A percentile compares a stretch with the other conserved stretches of the same genome.
Evolutionary conservation across 2,113 vertebrate genomes (phyloP).

Genomic region (Trogon melanurus): DNA sequence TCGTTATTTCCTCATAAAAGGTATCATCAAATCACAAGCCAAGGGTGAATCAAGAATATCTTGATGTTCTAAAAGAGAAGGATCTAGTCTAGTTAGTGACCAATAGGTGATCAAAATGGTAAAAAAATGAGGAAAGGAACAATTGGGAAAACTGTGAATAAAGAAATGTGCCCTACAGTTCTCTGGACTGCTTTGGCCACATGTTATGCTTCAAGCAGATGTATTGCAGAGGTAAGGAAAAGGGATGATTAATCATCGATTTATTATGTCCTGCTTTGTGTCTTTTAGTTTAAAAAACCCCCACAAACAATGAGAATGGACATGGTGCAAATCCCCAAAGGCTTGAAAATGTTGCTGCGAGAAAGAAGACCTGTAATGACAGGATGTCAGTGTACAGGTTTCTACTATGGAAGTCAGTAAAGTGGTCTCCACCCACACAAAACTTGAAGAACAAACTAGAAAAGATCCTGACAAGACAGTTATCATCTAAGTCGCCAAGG

Average conservation of each 20-base stretch:
- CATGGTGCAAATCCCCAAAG: not conserved
- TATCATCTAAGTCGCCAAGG: not conserved
- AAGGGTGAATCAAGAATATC: not conserved
- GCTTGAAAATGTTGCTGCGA: not conserved
- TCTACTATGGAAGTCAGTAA: not conserved
- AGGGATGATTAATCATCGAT: not conserved
- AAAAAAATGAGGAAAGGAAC: not conserved
- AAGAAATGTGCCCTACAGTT: not conserved
- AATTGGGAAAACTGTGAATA: not conserved
- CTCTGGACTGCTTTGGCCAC: not conserved
- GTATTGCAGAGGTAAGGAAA: not conserved
- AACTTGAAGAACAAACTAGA: not conserved
- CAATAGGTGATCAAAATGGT: not conserved
- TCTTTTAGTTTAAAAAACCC: not conserved
- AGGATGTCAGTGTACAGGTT: not conserved
- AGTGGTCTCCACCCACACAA: not conserved
- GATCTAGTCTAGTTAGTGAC: not conserved
- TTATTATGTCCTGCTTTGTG: not conserved
- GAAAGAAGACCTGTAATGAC: not conserved
- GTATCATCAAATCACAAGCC: not conserved
- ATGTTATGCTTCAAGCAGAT: rapidly evolving
- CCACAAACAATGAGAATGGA: not conserved
- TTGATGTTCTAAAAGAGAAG: not conserved
- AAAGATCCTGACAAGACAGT: not conserved
- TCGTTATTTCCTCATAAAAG: no score